Base-by-base conservation (phyloP, 2,797 vertebrate species). In the Diceros bicornis region DNA sequence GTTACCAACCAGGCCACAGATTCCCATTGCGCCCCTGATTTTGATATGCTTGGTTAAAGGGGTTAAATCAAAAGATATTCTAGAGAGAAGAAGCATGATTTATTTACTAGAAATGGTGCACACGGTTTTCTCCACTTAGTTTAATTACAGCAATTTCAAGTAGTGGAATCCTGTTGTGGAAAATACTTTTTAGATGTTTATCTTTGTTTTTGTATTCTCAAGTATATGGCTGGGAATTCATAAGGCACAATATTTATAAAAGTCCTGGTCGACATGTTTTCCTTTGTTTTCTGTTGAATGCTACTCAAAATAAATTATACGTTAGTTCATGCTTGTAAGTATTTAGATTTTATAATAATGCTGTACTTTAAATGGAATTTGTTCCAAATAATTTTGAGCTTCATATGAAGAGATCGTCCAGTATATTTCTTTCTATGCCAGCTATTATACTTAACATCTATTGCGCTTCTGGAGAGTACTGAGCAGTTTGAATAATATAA, bases 271-370 rank as follows among this genome's bases (percentile, higher is more conserved):
- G 7, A 41, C 11, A 66, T 37, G 0, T 50, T 94, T 85, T 29
- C 25, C 7, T 79, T 84, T 89, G n/a, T 29, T 61, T 94, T 82
- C 3, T 55, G 2, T 85, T 68, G 4, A 89, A 52, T 59, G 29
- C 21, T 78, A 23, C 27, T 83, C 32, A 83, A 62, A 84, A 62
- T 78, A 94, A 88, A 55, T 41, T 71, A 5, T 52, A 68, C 78
- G 6, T 69, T 84, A 27, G 29, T 44, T 90, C 20, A 27, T 59
- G 6, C 9, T 32, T 94, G 0, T 88, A 74, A 75, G 18, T 12
- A 44, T 64, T 66, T 61, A 88, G 17, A 41, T 61, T 91, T 59
- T 78, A 72, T 66, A 93, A 71, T 84, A 93, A 57, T 88, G 11
- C 6, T 71, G 7, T 18, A 47, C 32, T 44, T 66, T 91, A 78